Conservation (phyloP, 1,140 invertebrate genomes). For the Drosophila punjabiensis region DNA sequence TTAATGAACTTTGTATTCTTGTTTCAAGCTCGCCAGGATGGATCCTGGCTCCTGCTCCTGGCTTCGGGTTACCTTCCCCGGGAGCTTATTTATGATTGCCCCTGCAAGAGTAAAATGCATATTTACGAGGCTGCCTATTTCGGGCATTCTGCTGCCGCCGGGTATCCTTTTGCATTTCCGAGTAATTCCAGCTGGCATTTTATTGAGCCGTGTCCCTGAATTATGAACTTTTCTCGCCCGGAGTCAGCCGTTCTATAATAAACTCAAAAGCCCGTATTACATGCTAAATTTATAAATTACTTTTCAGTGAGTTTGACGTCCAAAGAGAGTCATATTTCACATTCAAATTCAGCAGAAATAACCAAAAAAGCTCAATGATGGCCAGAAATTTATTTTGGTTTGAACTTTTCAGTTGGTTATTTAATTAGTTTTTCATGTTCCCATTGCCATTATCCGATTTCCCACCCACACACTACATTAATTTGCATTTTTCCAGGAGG, state of each 20-base stretch:
- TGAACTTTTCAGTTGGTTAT: conserved; percentile 8
- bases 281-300: conserved; percentile 58
- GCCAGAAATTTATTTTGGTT: conserved; percentile 1
- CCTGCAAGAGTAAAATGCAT: conserved; percentile 42
- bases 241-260: conserved; percentile 12
- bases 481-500: neutral
- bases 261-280: conserved; percentile 31
- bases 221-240: conserved; percentile 29
- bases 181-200: conserved; percentile 45
- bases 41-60: conserved; percentile 1
- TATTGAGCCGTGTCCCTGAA: conserved; percentile 37
- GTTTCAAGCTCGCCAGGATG: conserved; percentile 49
- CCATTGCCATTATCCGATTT: neutral
- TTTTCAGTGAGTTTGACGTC: conserved; percentile 43
- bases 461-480: conserved; percentile 5
- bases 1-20: conserved; percentile 76
- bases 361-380: neutral
- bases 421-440: conserved; percentile 14
- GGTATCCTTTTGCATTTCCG: conserved; percentile 27
- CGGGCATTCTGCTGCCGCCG: neutral
- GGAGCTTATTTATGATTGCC: conserved; percentile 45
- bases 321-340: conserved; percentile 14
- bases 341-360: conserved; percentile 1
- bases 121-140: conserved; percentile 55
- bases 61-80: conserved; percentile 39